Evolutionary conservation across 2,113 vertebrate genomes (phyloP).

Genomic region (Pachyramphus minor): DNA sequence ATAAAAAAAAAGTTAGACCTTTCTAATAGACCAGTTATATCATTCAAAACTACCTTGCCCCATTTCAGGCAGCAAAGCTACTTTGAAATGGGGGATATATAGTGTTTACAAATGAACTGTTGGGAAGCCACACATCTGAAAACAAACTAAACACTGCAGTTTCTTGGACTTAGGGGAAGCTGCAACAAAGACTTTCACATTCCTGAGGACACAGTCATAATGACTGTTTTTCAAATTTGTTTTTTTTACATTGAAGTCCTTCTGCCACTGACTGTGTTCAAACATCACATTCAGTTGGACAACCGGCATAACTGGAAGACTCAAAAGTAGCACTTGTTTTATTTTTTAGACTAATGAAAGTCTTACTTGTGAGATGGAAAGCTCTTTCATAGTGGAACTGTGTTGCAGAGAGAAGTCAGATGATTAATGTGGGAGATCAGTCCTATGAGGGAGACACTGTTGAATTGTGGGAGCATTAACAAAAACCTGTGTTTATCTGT

Average conservation of each 20-base stretch:
- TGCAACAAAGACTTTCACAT: not conserved
- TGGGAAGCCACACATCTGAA: not conserved
- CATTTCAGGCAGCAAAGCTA: not conserved
- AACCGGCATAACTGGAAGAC: not conserved
- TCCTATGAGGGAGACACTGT: not conserved
- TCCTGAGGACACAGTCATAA: not conserved
- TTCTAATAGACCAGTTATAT: conserved; percentile 73
- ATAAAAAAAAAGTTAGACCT: conserved; percentile 81
- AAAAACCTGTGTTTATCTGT: not conserved
- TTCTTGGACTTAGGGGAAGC: not conserved
- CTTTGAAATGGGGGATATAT: not conserved
- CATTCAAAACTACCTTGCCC: conserved; percentile 27
- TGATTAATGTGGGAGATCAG: not conserved
- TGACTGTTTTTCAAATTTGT: not conserved
- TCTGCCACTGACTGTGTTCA: not conserved
- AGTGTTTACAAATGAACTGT: not conserved
- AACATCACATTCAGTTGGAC: accelerated
- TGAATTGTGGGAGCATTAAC: not conserved
- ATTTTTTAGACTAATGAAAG: not conserved
- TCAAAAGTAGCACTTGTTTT: not conserved
- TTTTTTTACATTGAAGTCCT: not conserved
- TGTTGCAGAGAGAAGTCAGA: not conserved
- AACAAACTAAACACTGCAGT: not conserved
- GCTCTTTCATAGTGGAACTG: not conserved
- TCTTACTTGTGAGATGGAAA: not conserved